Base-by-base conservation (phyloP, 2,797 vertebrate species). In the Hozukius guyotensis region DNA sequence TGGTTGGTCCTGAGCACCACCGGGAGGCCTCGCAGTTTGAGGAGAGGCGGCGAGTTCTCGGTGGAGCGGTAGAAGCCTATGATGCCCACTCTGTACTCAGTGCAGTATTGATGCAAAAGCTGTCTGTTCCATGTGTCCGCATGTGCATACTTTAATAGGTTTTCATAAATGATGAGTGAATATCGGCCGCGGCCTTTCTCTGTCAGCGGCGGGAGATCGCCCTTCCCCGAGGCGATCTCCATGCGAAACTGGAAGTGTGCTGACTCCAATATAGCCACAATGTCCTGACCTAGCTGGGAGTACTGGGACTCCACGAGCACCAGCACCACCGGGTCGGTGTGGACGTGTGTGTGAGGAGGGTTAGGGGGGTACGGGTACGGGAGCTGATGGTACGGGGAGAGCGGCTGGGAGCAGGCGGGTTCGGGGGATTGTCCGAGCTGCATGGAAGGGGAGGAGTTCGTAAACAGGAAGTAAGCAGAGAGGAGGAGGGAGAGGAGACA, bases 301-400 rank as follows among this genome's bases (percentile, higher is more conserved):
- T 99, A 99, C 79, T 99, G 98, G 72, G 98, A 99, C 86, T 99
- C 98, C 83, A 99, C 98, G 3, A 99, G 97, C 4, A 99, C 96
- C 70, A 99, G 96, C 24, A 98, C 95, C 0, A 95, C 96, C 0
- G 96, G 96, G 7, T 99, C 96, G 2, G 97, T 98, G 85, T 96
- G 96, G 4, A 90, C 74, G 29, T 92, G 89, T 10, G 96, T 97
- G 89, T 96, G 96, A 1, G 97, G 97, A 0, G 96, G 96, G 88
- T 97, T 96, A 0, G 97, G 97, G 0, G 97, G 97, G 82, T 97
- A 98, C 1, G 96, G 94, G 0, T 96, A 96, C 42, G 97, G 97
- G 72, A 97, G 90, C 49, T 97, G 97, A 1, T 88, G 95, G 80
- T 98, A 98, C 0, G 97, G 96, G 14, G 94, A 92, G 75, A 97